Percentiles rank a stretch among this genome's conserved stretches.
Conservation (phyloP, 37 sponge, comb jelly and placozoan species). For the Crambe crambe region DNA sequence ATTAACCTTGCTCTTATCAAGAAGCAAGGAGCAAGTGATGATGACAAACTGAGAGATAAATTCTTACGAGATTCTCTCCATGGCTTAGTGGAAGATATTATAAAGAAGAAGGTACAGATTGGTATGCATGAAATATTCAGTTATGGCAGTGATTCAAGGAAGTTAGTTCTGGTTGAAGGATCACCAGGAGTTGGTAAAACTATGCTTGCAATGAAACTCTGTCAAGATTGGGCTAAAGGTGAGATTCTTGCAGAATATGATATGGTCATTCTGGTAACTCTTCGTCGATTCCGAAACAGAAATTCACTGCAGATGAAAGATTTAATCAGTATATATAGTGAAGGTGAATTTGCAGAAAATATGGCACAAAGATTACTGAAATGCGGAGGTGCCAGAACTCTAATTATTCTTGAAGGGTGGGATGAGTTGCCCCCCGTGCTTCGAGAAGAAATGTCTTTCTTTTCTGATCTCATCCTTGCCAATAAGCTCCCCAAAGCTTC, state of each 20-base stretch:
- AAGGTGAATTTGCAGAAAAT: not conserved
- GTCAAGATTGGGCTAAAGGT: constrained; percentile 16
- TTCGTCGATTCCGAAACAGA: not conserved
- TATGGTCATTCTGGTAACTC: constrained; percentile 14
- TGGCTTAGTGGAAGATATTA: constrained; percentile 26
- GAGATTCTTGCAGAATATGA: constrained; percentile 14
- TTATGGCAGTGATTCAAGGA: constrained; percentile 6
- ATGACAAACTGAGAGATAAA: not conserved
- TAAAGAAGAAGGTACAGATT: constrained; percentile 18
- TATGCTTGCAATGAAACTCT: constrained; percentile 33
- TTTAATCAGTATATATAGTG: not conserved
- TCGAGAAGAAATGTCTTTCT: constrained; percentile 5
- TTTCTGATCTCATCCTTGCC: constrained; percentile 19
- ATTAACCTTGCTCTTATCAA: constrained; percentile 32
- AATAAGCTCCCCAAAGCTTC: constrained; percentile 27
- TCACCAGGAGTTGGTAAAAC: constrained; percentile 46
- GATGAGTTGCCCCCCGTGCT: constrained; percentile 31
- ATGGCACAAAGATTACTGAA: not conserved
- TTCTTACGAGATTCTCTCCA: constrained; percentile 25
- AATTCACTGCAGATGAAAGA: not conserved
- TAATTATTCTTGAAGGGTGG: constrained; percentile 43
- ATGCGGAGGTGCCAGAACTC: not conserved
- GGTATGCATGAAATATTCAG: constrained; percentile 3
- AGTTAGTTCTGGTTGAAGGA: constrained; percentile 43
- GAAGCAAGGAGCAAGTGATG: constrained; percentile 14